Base-by-base conservation (phyloP, 2,888 invertebrate species). In the Poecilobothrus nobilitatus region DNA sequence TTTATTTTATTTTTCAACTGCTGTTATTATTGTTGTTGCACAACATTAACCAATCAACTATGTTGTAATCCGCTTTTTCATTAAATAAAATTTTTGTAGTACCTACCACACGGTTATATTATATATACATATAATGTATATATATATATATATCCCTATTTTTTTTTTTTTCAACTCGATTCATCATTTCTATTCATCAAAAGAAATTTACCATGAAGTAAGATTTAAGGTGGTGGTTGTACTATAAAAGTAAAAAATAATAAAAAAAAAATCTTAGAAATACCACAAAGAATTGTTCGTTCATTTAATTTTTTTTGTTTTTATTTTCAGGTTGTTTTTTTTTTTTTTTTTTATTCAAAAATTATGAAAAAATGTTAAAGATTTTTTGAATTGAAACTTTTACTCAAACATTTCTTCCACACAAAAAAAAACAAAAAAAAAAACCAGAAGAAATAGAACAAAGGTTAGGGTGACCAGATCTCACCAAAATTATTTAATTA, bases 11-110 rank as follows among this genome's bases (percentile, higher is more conserved):
- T 8, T 37, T 37, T 37, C 1, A 2, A 2, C 37, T 37, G 37
- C 12, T 37, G 9, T 53, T 53, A 1, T 18, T n/a, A 18, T 53
- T 53, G 9, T 53, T 53, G 53, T 15, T 53, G 9, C 15, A 10
- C n/a, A 53, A 53, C 53, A 53, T 53, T 53, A 53, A 53, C 53
- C 53, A 53, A 53, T 53, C 53, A 53, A 53, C 53, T 53, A 53
- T 53, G 53, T 53, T 53, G 53, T 53, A 53, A 53, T 53, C 53
- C 53, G 53, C 53, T 53, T 53, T 53, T 53, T 53, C 53, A 53
- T 53, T 53, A 18, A 12, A 9, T 53, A 18, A 53, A 18, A 18
- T 53, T 53, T 53, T 53, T 53, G 41, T 41, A 41, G 15, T 41
- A 53, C 53, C 53, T 53, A 53, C 53, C 53, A 18, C 53, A 53